Conservation (phyloP, 2,888 invertebrate genomes). For the Zhengitettix transpicula region DNA sequence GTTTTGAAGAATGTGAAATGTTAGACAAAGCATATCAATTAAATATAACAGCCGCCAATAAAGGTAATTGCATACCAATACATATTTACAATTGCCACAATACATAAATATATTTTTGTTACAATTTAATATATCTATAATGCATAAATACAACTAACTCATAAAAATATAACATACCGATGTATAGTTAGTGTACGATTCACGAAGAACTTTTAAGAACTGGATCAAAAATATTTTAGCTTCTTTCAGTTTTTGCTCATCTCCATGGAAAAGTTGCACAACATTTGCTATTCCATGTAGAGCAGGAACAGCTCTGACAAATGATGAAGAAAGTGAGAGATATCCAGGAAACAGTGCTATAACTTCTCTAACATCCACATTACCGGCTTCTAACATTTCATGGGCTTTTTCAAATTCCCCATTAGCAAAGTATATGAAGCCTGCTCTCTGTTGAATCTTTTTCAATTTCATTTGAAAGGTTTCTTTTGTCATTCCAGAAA, state of each 20-base stretch:
- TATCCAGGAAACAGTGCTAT: slow-evolving; percentile 28
- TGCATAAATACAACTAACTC: background rate
- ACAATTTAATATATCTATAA: no score
- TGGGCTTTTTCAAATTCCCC: slow-evolving; percentile 27
- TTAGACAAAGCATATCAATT: no score
- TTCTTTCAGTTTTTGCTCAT: slow-evolving; percentile 18
- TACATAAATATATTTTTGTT: background rate
- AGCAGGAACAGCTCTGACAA: slow-evolving; percentile 26
- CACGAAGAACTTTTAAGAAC: slow-evolving; percentile 13
- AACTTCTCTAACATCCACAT: slow-evolving; percentile 29
- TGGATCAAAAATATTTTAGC: slow-evolving; percentile 24
- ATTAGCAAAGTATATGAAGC: slow-evolving; percentile 29
- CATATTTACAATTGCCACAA: background rate
- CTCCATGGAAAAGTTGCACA: slow-evolving; percentile 22
- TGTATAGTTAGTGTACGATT: slow-evolving; percentile 1
- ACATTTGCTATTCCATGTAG: slow-evolving; percentile 30
- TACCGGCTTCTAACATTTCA: slow-evolving; percentile 24
- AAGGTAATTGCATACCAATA: background rate
- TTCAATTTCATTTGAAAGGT: slow-evolving; percentile 22
- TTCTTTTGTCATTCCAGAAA: slow-evolving; percentile 23
- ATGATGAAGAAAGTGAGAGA: slow-evolving; percentile 24
- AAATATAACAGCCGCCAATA: no score
- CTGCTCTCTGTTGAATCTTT: slow-evolving; percentile 27
- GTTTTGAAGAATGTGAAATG: no score
- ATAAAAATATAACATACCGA: slow-evolving; percentile 2